Base-by-base conservation (phyloP, 2,888 invertebrate species). In the Pantelozetes paolii region DNA sequence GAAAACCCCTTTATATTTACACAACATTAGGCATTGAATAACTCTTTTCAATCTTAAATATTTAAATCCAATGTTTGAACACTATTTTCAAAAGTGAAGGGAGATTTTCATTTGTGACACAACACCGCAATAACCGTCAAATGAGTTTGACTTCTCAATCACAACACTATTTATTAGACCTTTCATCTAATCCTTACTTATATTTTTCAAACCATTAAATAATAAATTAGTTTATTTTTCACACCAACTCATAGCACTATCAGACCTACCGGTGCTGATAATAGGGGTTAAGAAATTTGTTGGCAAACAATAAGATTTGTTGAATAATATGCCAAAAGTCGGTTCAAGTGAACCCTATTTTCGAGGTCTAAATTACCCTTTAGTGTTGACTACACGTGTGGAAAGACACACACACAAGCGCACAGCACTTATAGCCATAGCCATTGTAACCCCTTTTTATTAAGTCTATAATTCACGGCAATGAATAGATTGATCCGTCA, bases 181-280 rank as follows among this genome's bases (percentile, higher is more conserved):
- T 50, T 5, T 50, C 3, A 50, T 50, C n/a, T 50, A 50, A 50
- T 50, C 23, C 50, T 15, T 5, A 6, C 20, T 2, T 50, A 9
- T 36, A 8, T 9, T 13, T 50, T 50, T 23, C 50, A 50, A 23
- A 50, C n/a, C 50, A 50, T 50, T 50, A 50, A 50, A 50, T 50
- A 50, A 50, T 50, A 50, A 50, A 50, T 50, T 50, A 50, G 50
- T 50, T 50, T 50, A 50, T 23, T 50, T 50, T 50, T 50, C 50
- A 50, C 50, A 50, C 50, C 11, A 9, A 45, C 15, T 15, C 45
- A 45, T 2, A n/a, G n/a, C n/a, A 36, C 36, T 36, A 11, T 8
- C 11, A 36, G 36, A 11, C 36, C 6, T 45, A 15, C 45, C 45
- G 18, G 45, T 15, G 15, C 45, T 45, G 11, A 15, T 2, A 45